Evolutionary conservation across 2,888 invertebrate species (phyloP).

Genomic region (Spisula subtruncata): DNA sequence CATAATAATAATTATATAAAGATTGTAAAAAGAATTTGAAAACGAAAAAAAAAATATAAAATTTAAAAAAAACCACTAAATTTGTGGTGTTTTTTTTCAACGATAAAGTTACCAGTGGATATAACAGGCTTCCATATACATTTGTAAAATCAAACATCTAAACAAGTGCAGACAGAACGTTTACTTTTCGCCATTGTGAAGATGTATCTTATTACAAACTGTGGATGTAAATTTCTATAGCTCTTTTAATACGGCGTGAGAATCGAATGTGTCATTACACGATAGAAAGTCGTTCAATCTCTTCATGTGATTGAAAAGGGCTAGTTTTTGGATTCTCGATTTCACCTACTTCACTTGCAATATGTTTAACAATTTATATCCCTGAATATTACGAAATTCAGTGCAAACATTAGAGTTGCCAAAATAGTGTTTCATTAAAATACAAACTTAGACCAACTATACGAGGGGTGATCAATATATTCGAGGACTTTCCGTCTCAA

Average conservation of each 20-base stretch:
- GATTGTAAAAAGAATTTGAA: too few relatives aligned
- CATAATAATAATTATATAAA: too few relatives aligned
- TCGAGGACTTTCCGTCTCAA: too few relatives aligned
- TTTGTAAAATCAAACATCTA: not conserved
- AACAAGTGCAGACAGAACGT: not conserved
- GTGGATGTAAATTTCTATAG: not conserved
- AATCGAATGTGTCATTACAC: not conserved
- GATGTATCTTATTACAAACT: not conserved
- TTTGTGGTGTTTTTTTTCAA: too few relatives aligned
- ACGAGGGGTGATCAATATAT: too few relatives aligned
- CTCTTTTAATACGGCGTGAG: not conserved
- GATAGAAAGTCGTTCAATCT: not conserved
- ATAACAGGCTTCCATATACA: too few relatives aligned
- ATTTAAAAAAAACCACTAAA: too few relatives aligned
- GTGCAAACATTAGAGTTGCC: too few relatives aligned
- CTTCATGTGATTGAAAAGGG: conserved; percentile 14
- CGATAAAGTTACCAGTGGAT: too few relatives aligned
- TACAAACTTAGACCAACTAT: too few relatives aligned
- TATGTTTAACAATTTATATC: not conserved
- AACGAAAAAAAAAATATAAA: too few relatives aligned
- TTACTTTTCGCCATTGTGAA: not conserved
- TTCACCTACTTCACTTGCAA: not conserved
- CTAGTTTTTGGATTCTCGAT: not conserved
- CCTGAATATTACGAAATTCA: not conserved
- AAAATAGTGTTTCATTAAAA: too few relatives aligned